Evolutionary conservation across 2,113 vertebrate genomes (phyloP), one percentile per base, ranked within the genome.

Genomic region (Spea bombifrons): DNA sequence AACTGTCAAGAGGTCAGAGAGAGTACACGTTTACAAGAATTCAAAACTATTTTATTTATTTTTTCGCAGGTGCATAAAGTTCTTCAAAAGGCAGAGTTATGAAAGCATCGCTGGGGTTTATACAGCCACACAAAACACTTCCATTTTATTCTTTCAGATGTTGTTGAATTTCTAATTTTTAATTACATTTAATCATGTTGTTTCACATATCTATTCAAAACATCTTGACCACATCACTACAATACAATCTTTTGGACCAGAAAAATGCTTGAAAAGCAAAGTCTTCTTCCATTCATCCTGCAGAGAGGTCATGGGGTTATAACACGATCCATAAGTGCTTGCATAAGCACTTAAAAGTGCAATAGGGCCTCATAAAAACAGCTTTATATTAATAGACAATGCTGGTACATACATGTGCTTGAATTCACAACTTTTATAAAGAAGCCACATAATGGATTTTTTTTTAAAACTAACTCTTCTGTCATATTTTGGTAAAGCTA

Each of bases 1-100:
- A 17, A 47, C 45, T 59, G 6, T 55, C 65, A 17, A 52, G 53
- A 76, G 75, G 75, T 76, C 75, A 69, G 66, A 70, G 45, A 76
- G 53, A 76, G 75, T 66, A 69, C 75, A 76, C 48, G 75, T 57
- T 68, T 59, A 57, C 4, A 10, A 57, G 43, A 9, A 68, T 50
- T 57, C 16, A 44, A 76, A 30, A 44, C 12, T 30, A 30, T 30
- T 30, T 57, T 50, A 57, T 9, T 44, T 72, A 10, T 16, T n/a
- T 65, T 46, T 73, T 8, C 61, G 44, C 75, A 76, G 52, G 66
- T 69, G 75, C 66, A 61, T 59, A 69, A 59, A 69, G 45, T 43
- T 69, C 66, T 48, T 69, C 66, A 76, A 76, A 76, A 45, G 13
- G 10, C 7, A 5, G 30, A 52, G 43, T 76, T 65, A 76, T 8